Evolutionary conservation across 2,113 vertebrate genomes (phyloP), one percentile per base, ranked within the genome.

Genomic region (Reinhardtius hippoglossoides): DNA sequence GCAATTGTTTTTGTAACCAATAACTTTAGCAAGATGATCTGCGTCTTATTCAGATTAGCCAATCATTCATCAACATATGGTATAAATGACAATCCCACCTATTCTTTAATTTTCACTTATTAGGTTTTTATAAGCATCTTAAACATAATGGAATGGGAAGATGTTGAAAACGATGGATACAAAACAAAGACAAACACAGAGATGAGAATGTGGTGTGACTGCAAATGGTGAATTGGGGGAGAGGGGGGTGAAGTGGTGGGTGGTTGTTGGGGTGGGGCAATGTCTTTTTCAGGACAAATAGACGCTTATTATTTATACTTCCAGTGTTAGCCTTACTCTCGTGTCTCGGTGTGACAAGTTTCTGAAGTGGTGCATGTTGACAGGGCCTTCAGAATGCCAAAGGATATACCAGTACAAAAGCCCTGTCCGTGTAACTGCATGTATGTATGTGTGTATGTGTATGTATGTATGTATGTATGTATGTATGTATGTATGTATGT

Each of bases 301-400:
- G 94, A 96, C 93, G 95, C 94, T 95, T 95, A 95, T 95, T 94
- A 95, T 56, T 75, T 91, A 95, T 95, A 96, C 94, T 97, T 98
- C 97, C 97, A 98, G 97, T 98, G 97, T 97, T 98, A 96, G 94
- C 84, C 89, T 82, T 87, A 82, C 83, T 93, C 81, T 80, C 16
- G 75, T 76, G 59, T 86, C 78, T 83, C 37, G 58, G 78, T 89
- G 69, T 80, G 83, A 89, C 79, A 71, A 82, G 75, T 78, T 71
- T 79, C 82, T 88, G 87, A 89, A 84, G 87, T 91, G 89, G 76
- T 85, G 69, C 60, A 68, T 88, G 85, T 74, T 77, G 74, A 81
- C 42, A 86, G 78, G 88, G 72, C 50, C 72, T 61, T 85, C 42
- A 67, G 71, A 74, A 84, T 61, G 31, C 67, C 70, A 46, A 63